Evolutionary conservation across 2,888 invertebrate genomes (phyloP).

Genomic region (Limnephilus rhombicus): DNA sequence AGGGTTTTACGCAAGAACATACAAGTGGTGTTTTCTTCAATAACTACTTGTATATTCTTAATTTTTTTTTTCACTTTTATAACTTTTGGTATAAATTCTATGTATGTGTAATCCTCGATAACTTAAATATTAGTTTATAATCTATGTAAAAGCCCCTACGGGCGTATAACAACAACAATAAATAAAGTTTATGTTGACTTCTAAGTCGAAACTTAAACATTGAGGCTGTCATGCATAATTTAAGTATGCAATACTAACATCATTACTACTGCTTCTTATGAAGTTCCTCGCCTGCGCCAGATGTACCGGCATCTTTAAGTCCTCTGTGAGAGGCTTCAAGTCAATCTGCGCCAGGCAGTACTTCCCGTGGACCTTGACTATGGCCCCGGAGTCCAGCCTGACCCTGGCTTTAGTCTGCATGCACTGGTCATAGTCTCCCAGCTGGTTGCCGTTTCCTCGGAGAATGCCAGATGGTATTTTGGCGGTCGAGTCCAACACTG

Average conservation of each 20-base stretch:
- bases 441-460: slow-evolving; percentile 84
- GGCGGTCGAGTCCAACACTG: slow-evolving; percentile 86
- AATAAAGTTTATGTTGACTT: not conserved
- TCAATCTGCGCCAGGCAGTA: slow-evolving; percentile 84
- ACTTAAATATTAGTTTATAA: too few species aligned
- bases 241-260: slow-evolving; percentile 72
- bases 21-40: too few species aligned
- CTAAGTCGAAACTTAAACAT: too few species aligned
- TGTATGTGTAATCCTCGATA: too few species aligned
- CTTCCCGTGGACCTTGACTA: slow-evolving; percentile 82
- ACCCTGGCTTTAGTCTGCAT: slow-evolving; percentile 80
- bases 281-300: slow-evolving; percentile 81
- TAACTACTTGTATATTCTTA: too few species aligned
- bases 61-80: too few species aligned
- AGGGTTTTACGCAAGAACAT: too few species aligned
- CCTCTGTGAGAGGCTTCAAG: slow-evolving; percentile 74
- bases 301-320: slow-evolving; percentile 81
- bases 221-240: not conserved
- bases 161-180: too few species aligned
- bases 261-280: slow-evolving; percentile 81
- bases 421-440: slow-evolving; percentile 85
- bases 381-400: slow-evolving; percentile 78
- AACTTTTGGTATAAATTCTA: too few species aligned
- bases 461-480: slow-evolving; percentile 83
- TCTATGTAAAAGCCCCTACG: too few species aligned